Percentiles rank a stretch among this genome's conserved stretches.
phyloP scores from a whole-genome alignment of 1,140 invertebrate genomes.

The Drosophila takahashii region DNA sequence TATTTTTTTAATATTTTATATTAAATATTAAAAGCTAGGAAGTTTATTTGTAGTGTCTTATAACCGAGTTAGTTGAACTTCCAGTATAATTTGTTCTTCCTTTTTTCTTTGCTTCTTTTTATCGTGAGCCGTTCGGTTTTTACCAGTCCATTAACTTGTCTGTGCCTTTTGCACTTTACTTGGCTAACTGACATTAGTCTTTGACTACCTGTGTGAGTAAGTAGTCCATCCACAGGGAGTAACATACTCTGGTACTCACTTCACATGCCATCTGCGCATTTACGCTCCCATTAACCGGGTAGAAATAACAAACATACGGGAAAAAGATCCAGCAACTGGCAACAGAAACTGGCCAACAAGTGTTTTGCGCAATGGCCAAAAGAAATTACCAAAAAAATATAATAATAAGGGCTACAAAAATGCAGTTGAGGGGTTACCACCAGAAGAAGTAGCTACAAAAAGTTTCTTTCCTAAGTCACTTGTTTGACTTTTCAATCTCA shows the following conservation, averaged over 20 bases:
- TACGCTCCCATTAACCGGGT: conserved; percentile 78
- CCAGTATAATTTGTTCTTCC: conserved; percentile 28
- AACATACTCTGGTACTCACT: conserved; percentile 56
- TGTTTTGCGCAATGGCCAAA: conserved; percentile 70
- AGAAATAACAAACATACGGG: conserved; percentile 57
- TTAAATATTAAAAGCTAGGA: not conserved
- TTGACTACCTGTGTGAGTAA: conserved; percentile 41
- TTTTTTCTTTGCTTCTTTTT: conserved; percentile 30
- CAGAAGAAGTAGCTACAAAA: not conserved
- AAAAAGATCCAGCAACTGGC: conserved; percentile 21
- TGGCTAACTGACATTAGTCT: conserved; percentile 70
- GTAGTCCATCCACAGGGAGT: conserved; percentile 42
- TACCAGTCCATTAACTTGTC: conserved; percentile 78
- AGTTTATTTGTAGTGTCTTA: conserved; percentile 25
- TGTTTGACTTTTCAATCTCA: conserved; percentile 26
- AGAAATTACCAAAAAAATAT: conserved; percentile 51
- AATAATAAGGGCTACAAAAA: conserved; percentile 26
- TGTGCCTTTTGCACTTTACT: conserved; percentile 78
- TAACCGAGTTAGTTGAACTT: conserved; percentile 52
- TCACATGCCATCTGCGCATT: conserved; percentile 79
- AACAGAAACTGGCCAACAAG: conserved; percentile 54
- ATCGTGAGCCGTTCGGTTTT: conserved; percentile 48
- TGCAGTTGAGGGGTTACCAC: conserved; percentile 38
- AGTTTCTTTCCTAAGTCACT: conserved; percentile 64
- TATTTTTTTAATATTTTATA: conserved; percentile 2